Conservation (phyloP, 1,140 invertebrate species). For the Drosophila takahashii region DNA sequence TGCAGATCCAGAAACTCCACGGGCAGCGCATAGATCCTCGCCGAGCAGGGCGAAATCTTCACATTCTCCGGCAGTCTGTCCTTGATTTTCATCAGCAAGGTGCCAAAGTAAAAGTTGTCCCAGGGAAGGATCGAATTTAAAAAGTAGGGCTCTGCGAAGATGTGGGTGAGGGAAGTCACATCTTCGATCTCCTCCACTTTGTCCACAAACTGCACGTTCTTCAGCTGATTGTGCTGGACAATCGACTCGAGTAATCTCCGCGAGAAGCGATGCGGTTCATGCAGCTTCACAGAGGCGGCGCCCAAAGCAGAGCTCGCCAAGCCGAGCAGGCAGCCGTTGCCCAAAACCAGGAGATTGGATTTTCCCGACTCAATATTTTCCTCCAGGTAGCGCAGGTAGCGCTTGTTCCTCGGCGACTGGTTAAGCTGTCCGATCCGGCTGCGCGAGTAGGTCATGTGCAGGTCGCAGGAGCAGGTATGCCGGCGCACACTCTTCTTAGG, state of each 20-base stretch:
- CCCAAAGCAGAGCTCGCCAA: slow-evolving; percentile 90
- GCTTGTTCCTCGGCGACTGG: slow-evolving; percentile 89
- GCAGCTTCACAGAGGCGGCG: slow-evolving; percentile 89
- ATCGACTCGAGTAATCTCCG: slow-evolving; percentile 87
- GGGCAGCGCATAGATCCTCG: slow-evolving; percentile 90
- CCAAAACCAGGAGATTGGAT: slow-evolving; percentile 89
- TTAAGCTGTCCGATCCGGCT: slow-evolving; percentile 95
- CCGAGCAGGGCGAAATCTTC: slow-evolving; percentile 86
- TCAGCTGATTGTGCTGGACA: slow-evolving; percentile 86
- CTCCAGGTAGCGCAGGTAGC: slow-evolving; percentile 88
- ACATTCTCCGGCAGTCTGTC: slow-evolving; percentile 85
- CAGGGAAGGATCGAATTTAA: slow-evolving; percentile 92
- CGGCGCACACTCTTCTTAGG: slow-evolving; percentile 53
- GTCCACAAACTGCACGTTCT: slow-evolving; percentile 86
- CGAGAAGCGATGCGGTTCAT: slow-evolving; percentile 89
- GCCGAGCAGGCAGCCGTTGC: slow-evolving; percentile 92
- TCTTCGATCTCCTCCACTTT: slow-evolving; percentile 84
- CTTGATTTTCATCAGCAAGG: slow-evolving; percentile 86
- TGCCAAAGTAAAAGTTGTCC: slow-evolving; percentile 94
- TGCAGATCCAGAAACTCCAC: slow-evolving; percentile 96
- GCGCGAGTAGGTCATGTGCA: slow-evolving; percentile 91
- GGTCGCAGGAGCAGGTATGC: slow-evolving; percentile 91
- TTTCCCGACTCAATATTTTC: slow-evolving; percentile 85
- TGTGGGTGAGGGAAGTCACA: slow-evolving; percentile 86
- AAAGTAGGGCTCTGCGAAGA: slow-evolving; percentile 95